Evolutionary conservation across 1,140 invertebrate genomes (phyloP), one percentile per base, ranked within the genome.

Genomic region (Lineus longissimus): DNA sequence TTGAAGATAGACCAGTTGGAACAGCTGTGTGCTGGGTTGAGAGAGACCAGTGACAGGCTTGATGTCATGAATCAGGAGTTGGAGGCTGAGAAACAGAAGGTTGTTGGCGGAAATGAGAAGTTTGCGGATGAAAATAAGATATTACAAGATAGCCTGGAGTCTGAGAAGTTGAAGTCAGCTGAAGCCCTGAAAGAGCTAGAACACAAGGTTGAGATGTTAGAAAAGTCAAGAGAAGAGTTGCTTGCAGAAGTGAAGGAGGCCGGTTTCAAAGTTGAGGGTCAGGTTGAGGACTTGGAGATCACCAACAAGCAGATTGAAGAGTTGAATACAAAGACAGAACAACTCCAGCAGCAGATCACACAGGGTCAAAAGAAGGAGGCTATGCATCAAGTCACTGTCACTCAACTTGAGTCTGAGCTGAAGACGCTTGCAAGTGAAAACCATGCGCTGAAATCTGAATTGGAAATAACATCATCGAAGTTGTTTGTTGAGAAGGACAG

Each of bases 1-100:
- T 17, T 74, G 40, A 59, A 69, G 36, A 27, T 64, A 17, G 59
- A 74, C 13, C 60, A 63, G 25, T 36, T 40, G 19, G 29, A 7
- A 40, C 33, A 62, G 56, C 59, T 69, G 59, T 40, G 64, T 15
- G 29, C 63, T 1, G 51, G 59, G 36, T 66, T 55, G 55, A 69
- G 61, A n/a, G 60, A 61, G 17, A n/a, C 45, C 23, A 45, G 27
- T 19, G 64, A 62, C 30, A 31, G 47, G 29, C 43, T 62, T 31
- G 41, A 57, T 2, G 55, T 23, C 1, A 41, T 33, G 13, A 43
- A 59, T 13, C 30, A 7, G 1, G 33, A 59, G 63, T 40, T 41
- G 41, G 55, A 55, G 29, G 27, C 57, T 22, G 25, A 58, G 22
- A 60, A 68, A 25, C 55, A 33, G 55, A 63, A 62, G 31, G 23